A percentile compares a stretch with the other conserved stretches of the same genome.
phyloP scores from a whole-genome alignment of 2,888 invertebrate genomes.

The Autographa pulchrina region DNA sequence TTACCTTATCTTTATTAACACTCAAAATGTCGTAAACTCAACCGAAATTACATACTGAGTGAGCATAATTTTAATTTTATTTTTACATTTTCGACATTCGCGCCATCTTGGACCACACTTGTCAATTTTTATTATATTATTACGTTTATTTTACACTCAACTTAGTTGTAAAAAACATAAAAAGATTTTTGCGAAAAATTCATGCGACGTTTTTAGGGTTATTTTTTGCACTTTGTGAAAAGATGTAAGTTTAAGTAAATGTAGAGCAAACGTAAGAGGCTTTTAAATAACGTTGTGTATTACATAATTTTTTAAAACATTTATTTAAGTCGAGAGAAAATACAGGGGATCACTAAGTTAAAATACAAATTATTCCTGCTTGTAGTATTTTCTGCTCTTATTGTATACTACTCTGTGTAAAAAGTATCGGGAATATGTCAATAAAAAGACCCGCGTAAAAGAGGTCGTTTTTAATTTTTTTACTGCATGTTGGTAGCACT shows the following conservation, averaged over 20 bases:
- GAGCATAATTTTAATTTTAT: slow-evolving; percentile 62
- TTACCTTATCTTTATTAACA: slow-evolving; percentile 77
- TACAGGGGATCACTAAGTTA: too few species aligned
- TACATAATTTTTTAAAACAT: background rate
- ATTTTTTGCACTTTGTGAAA: background rate
- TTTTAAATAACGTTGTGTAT: background rate
- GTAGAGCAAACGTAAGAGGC: background rate
- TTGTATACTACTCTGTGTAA: too few species aligned
- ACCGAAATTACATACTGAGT: slow-evolving; percentile 69
- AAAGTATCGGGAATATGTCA: too few species aligned
- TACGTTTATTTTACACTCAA: slow-evolving; percentile 15
- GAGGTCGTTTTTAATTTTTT: too few species aligned
- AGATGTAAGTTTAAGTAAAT: background rate
- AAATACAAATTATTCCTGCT: too few species aligned
- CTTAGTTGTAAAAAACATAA: slow-evolving; percentile 7
- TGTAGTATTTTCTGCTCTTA: too few species aligned
- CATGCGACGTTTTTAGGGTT: background rate
- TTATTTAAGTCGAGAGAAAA: too few species aligned
- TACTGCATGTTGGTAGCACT: too few species aligned
- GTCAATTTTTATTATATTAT: slow-evolving; percentile 59
- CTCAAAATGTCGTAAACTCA: slow-evolving; percentile 73
- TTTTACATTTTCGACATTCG: slow-evolving; percentile 65
- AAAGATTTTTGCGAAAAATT: slow-evolving; percentile 2
- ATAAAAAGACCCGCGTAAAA: too few species aligned
- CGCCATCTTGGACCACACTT: slow-evolving; percentile 60